Evolutionary conservation across 2,888 invertebrate species (phyloP), one percentile per base, ranked within the genome.

Genomic region (Mamestra brassicae): DNA sequence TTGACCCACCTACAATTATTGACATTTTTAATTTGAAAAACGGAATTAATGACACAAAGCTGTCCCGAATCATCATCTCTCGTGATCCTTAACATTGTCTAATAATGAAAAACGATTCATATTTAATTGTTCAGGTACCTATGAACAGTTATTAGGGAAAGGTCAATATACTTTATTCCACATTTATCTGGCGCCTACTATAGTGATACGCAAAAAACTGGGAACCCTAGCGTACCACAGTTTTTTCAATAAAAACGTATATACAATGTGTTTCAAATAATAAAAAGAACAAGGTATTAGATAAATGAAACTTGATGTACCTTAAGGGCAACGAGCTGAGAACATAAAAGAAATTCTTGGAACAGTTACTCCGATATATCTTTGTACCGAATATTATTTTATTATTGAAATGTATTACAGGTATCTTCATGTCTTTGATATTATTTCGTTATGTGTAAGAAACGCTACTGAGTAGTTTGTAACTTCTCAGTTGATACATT

Each of bases 331-430:
- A 45, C 36, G 15, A 68, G 45, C 2, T 42, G 42, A 7, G 11
- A 38, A 71, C 13, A 50, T 69, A 26, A 76, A 78, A 71, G 13
- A 76, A 71, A 52, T 45, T 78, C 55, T 34, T n/a, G 15, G 2
- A 58, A 52, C 55, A 52, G 45, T 76, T 58, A 42, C 17, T 62
- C 52, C 50, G 26, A 78, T n/a, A 55, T 42, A 7, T 50, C 15
- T 62, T 52, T 45, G 34, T 45, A 45, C 8, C n/a, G 26, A 74
- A 76, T 17, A 45, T 50, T 70, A 17, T 78, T 42, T 76, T 38
- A 11, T 8, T 15, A 70, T 36, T 57, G 45, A 52, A 45, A 71
- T 52, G 13, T 77, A 38, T 54, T 50, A 36, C 61, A 78, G 0
- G 17, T 13, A 34, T 15, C 42, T 68, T 4, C n/a, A n/a, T 68